Conservation (phyloP, 2,888 invertebrate genomes). For the Eristalinus sepulchralis region DNA sequence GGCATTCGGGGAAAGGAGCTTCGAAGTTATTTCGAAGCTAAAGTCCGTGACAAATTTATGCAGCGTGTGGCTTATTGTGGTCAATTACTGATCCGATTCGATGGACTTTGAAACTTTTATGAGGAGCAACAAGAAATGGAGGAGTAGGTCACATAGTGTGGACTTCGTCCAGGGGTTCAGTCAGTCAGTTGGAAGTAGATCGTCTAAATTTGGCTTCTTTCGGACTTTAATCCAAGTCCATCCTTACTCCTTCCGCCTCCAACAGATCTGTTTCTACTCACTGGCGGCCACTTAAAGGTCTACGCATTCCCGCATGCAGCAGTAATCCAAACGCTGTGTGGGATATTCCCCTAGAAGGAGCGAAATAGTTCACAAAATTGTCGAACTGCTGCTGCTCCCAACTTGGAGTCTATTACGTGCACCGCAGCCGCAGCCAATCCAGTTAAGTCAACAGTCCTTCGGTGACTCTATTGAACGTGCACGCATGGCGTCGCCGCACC, state of each 20-base stretch:
- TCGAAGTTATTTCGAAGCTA: neutral
- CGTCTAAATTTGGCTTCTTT: no score
- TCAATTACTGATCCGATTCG: constrained; percentile 22
- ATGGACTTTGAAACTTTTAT: constrained; percentile 1
- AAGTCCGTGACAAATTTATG: constrained; percentile 6
- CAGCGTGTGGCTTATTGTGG: constrained; percentile 22
- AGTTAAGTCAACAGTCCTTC: constrained; percentile 12
- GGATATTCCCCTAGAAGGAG: constrained; percentile 41
- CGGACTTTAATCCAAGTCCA: no score
- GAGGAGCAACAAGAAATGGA: neutral
- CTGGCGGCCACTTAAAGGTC: constrained; percentile 41
- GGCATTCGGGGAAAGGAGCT: neutral
- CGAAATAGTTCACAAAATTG: constrained; percentile 49
- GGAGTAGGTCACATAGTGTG: neutral
- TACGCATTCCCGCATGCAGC: constrained; percentile 27
- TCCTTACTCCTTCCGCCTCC: neutral
- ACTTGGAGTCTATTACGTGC: constrained; percentile 43
- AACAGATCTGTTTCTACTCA: constrained; percentile 21
- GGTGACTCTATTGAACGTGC: constrained; percentile 47
- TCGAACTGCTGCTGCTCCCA: constrained; percentile 25
- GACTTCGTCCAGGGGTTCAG: no score
- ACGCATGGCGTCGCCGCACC: constrained; percentile 12
- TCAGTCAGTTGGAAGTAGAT: no score
- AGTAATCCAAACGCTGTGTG: neutral
- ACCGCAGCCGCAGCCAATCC: constrained; percentile 4